These are phyloP conservation scores for Dysidea cf. avara DNA, from an alignment of 37 sponge, comb jelly and placozoan genomes.

Conservation along the genomic window DNA sequence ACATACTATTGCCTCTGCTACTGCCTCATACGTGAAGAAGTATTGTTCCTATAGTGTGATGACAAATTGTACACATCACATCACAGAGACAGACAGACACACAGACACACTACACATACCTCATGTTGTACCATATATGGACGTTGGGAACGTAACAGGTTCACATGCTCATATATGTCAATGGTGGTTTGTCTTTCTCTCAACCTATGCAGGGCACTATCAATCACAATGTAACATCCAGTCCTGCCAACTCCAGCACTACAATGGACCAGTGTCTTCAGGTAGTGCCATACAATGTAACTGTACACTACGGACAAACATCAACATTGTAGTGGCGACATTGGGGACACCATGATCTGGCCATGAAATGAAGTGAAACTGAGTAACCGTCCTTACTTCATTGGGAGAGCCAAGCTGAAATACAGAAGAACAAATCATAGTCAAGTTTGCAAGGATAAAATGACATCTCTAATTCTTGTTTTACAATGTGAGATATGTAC, in stretches of 20 bases:
- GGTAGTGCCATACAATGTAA: conserved; percentile 27
- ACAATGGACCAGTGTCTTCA: conserved; percentile 61
- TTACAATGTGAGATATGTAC: too few species aligned
- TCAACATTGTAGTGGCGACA: conserved; percentile 86
- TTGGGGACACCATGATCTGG: conserved; percentile 95
- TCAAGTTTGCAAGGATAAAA: too few species aligned
- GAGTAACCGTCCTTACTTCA: conserved; percentile 55
- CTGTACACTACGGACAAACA: conserved; percentile 72
- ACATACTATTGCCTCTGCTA: conserved; percentile 87
- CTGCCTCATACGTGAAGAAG: conserved; percentile 94
- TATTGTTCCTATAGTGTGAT: conserved; percentile 77
- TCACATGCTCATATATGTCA: conserved; percentile 91
- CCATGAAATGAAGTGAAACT: conserved; percentile 97
- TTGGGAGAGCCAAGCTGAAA: conserved; percentile 35
- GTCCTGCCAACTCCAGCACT: conserved; percentile 95
- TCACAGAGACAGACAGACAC: too few species aligned
- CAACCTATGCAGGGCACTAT: conserved; percentile 81
- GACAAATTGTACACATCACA: not conserved
- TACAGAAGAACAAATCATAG: too few species aligned
- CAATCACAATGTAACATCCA: conserved; percentile 93
- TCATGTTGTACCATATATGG: conserved; percentile 95
- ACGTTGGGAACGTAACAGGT: conserved; percentile 78
- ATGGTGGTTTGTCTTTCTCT: conserved; percentile 33
- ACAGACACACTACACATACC: conserved; percentile 21
- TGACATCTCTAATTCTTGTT: too few species aligned